These are phyloP conservation scores for Pantherophis guttatus DNA, from an alignment of 2,113 vertebrate genomes.

Conservation along the genomic window DNA sequence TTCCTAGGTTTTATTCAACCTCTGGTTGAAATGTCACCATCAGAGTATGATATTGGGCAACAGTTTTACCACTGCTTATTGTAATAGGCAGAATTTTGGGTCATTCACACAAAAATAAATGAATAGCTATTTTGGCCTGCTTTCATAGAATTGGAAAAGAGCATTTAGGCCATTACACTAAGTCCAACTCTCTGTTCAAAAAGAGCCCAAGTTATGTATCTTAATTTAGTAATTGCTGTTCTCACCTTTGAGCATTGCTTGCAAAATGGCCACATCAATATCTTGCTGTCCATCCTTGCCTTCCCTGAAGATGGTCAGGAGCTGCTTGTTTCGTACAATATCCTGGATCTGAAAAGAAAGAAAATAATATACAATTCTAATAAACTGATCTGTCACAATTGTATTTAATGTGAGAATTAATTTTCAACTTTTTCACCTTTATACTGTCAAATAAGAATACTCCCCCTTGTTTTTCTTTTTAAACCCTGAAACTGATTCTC, in stretches of 20 bases:
- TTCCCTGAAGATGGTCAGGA: conserved; percentile 86
- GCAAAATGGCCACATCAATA: conserved; percentile 91
- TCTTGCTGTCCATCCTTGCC: conserved; percentile 81
- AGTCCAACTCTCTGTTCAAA: background rate
- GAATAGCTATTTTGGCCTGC: background rate
- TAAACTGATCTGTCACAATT: background rate
- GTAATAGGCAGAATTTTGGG: background rate
- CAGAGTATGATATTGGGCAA: background rate
- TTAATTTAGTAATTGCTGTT: fast-evolving
- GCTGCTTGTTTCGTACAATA: conserved; percentile 80
- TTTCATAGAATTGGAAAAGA: background rate
- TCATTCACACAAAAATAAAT: background rate
- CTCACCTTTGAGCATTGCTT: conserved; percentile 92
- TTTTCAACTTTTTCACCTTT: background rate
- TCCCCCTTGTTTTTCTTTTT: background rate
- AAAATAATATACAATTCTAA: background rate
- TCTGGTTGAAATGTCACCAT: background rate
- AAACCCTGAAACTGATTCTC: fast-evolving
- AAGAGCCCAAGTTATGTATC: background rate
- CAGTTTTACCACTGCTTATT: background rate
- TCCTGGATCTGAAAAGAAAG: conserved; percentile 84
- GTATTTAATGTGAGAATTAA: background rate
- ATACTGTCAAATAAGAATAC: background rate
- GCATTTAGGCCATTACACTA: background rate
- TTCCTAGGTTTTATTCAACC: background rate